Evolutionary conservation across 1,140 invertebrate species (phyloP), one percentile per base, ranked within the genome.

Genomic region (Monochamus saltuarius): DNA sequence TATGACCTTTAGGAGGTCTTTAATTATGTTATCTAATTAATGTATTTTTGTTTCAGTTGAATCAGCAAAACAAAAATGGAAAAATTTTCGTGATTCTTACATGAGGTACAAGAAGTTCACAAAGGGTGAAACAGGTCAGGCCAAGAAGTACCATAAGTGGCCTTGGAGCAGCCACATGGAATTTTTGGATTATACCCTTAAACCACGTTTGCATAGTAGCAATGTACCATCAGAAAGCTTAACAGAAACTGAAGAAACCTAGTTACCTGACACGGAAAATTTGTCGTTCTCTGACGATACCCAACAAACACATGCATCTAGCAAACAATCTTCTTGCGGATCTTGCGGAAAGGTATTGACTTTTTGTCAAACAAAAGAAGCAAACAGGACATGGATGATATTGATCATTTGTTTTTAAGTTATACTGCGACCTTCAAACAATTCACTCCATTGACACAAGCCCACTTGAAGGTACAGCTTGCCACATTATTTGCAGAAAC

Each of bases 351-450:
- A 57, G 14, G 47, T 0, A 49, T 57, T 57, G 17, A 14, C 17
- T 39, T n/a, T 49, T 50, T 58, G 4, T 11, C 29, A 16, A 49
- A 49, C 14, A 37, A 49, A 35, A 34, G 8, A 39, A 19, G 19
- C 8, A 56, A 56, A 56, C 39, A 8, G 14, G 40, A 36, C 8
- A 6, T n/a, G n/a, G 42, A 57, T 46, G 45, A 14, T 7, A 58
- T 53, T 9, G 49, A 59, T 36, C 38, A 34, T 38, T 43, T 45
- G 17, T 59, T 52, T 59, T 35, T 59, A 22, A 42, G 35, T 34
- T 50, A 59, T 36, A 49, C 50, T 13, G 47, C n/a, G 6, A 59
- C 49, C 9, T 42, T 59, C 11, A 59, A 45, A 59, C 51, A 59
- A 43, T 43, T 36, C 7, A 0, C 1, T 7, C 16, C 38, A 49